These are phyloP conservation scores for Lutjanus erythropterus DNA, from an alignment of 2,113 vertebrate genomes.

Conservation along the genomic window DNA sequence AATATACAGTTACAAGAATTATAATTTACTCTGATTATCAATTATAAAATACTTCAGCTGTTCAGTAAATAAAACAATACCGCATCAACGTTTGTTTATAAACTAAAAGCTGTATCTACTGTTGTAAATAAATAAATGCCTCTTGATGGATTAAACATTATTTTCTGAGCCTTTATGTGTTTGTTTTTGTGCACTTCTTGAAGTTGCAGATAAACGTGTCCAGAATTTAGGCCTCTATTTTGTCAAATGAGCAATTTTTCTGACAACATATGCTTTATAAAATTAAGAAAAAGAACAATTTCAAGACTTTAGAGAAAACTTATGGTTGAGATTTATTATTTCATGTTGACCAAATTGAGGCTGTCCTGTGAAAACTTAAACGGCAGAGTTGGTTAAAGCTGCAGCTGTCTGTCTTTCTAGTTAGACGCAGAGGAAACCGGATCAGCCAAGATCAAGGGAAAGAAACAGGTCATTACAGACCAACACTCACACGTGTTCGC, in stretches of 20 bases:
- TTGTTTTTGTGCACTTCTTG: background rate
- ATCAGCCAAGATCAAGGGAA: conserved; percentile 75
- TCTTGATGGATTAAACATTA: background rate
- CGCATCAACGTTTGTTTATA: background rate
- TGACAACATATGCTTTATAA: background rate
- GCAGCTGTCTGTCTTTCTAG: conserved; percentile 46
- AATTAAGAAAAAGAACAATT: background rate
- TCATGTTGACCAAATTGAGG: background rate
- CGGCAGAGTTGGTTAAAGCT: conserved; percentile 25
- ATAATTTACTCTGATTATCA: background rate
- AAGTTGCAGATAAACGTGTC: background rate
- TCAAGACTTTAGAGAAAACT: background rate
- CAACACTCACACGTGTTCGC: conserved; percentile 35
- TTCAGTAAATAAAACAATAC: background rate
- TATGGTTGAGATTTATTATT: background rate
- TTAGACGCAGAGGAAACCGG: conserved; percentile 42
- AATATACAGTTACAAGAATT: background rate
- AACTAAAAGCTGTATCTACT: background rate
- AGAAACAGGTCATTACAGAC: conserved; percentile 69
- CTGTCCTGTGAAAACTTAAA: conserved; percentile 21
- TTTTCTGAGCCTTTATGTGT: background rate
- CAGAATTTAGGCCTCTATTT: background rate
- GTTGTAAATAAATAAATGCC: background rate
- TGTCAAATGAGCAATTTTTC: background rate
- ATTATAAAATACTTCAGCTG: background rate